Base-by-base conservation (phyloP, 1,140 invertebrate genomes). In the Trachymyrmex septentrionalis region DNA sequence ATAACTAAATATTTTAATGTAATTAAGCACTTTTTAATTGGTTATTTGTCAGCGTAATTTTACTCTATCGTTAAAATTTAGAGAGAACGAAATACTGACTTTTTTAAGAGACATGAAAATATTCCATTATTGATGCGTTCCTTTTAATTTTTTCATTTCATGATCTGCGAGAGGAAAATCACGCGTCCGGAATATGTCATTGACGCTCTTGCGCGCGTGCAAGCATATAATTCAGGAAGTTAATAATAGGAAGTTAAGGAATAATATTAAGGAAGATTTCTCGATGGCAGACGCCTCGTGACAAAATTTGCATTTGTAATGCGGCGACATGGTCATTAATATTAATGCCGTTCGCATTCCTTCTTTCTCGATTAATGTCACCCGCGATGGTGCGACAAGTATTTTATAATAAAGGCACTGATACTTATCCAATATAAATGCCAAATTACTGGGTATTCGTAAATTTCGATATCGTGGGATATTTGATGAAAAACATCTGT, bases 361-460 rank as follows among this genome's bases (percentile, higher is more conserved):
- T 82, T 82, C 80, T 73, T 59, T 82, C 67, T 61, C 53, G 67
- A 82, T 82, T 82, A 82, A 71, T 34, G 34, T 72, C 66, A 81
- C 78, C 34, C 61, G 19, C 30, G 27, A 59, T 12, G 71, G 30
- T 3, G 16, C 30, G 34, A 10, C 30, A 34, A 67, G 4, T 50
- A 34, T 80, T 67, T 80, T 9, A 21, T 34, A 48, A 14, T 10
- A 27, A n/a, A 48, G 6, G 7, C 24, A 55, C 14, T 21, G 44
- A 48, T 67, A 48, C 27, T 50, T 34, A 7, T n/a, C 1, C n/a
- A 16, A 14, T 30, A 12, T 30, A 21, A 78, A 12, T 19, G 34
- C 5, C 38, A 48, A 48, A 48, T 78, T 67, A 24, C 14, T 14
- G 12, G 5, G 9, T 38, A 80, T 14, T n/a, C 16, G 4, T 14